Evolutionary conservation across 1,140 invertebrate genomes (phyloP).

Genomic region (Ips typographus): DNA sequence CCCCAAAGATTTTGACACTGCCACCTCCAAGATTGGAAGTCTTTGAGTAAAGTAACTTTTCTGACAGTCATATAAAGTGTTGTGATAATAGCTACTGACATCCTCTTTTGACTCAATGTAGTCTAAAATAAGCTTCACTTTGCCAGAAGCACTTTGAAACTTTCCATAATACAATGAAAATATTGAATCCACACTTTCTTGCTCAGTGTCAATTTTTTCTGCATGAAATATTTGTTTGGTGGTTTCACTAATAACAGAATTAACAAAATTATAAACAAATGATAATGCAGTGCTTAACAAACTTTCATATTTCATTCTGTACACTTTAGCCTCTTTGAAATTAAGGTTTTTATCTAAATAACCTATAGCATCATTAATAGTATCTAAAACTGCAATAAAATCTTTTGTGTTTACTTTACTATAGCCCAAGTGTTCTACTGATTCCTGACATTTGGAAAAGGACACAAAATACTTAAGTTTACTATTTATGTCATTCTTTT

Average conservation of each 20-base stretch:
- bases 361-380: slow-evolving; percentile 84
- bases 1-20: slow-evolving; percentile 73
- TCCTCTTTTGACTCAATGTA: slow-evolving; percentile 75
- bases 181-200: slow-evolving; percentile 65
- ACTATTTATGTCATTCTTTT: slow-evolving; percentile 77
- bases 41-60: slow-evolving; percentile 82
- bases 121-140: slow-evolving; percentile 77
- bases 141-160: slow-evolving; percentile 85
- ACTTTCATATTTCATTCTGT: slow-evolving; percentile 77
- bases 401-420: slow-evolving; percentile 73
- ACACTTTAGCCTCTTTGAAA: slow-evolving; percentile 80
- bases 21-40: slow-evolving; percentile 70
- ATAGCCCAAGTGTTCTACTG: slow-evolving; percentile 64
- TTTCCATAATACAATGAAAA: slow-evolving; percentile 92
- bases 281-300: slow-evolving; percentile 72
- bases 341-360: slow-evolving; percentile 74
- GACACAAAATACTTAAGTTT: slow-evolving; percentile 85
- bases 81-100: slow-evolving; percentile 72
- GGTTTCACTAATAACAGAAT: slow-evolving; percentile 57
- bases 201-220: slow-evolving; percentile 40
- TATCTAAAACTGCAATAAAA: slow-evolving; percentile 76
- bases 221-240: slow-evolving; percentile 67
- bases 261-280: slow-evolving; percentile 50
- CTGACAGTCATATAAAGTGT: slow-evolving; percentile 79
- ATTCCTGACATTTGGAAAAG: slow-evolving; percentile 78